These are phyloP conservation scores for Aldrovandia affinis DNA, from an alignment of 2,797 vertebrate genomes.

Conservation along the genomic window DNA sequence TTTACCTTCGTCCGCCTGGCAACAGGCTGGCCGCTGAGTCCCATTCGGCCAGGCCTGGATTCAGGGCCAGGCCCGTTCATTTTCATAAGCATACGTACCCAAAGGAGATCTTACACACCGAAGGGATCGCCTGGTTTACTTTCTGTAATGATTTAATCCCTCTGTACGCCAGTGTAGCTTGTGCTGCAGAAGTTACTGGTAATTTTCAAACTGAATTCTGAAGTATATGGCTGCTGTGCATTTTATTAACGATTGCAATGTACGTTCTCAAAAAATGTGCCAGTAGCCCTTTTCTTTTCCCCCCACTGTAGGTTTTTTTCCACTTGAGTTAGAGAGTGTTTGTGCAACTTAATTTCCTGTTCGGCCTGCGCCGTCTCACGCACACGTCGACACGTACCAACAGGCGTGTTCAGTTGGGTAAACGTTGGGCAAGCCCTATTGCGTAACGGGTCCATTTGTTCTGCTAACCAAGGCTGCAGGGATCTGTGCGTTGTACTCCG, in stretches of 20 bases:
- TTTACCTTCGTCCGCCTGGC: too few relatives aligned
- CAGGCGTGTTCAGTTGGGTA: background rate
- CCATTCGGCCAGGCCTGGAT: background rate
- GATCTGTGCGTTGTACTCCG: background rate
- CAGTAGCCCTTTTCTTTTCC: too few relatives aligned
- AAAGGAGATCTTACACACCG: too few relatives aligned
- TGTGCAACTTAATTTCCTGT: background rate
- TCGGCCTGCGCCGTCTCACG: background rate
- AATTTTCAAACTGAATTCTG: too few relatives aligned
- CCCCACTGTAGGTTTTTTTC: background rate
- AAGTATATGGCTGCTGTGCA: too few relatives aligned
- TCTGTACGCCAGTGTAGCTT: too few relatives aligned
- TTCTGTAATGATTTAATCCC: too few relatives aligned
- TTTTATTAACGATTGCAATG: too few relatives aligned
- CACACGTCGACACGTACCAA: background rate
- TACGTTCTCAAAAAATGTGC: background rate
- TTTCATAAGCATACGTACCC: too few relatives aligned
- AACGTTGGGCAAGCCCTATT: background rate
- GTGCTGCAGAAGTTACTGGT: too few relatives aligned
- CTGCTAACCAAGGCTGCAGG: background rate
- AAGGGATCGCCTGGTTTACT: too few relatives aligned
- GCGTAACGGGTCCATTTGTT: background rate
- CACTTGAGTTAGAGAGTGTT: background rate
- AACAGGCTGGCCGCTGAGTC: background rate
- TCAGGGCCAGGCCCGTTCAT: slow-evolving; percentile 1